phyloP scores from a whole-genome alignment of 2,888 invertebrate species.

The Tipula lateralis region DNA sequence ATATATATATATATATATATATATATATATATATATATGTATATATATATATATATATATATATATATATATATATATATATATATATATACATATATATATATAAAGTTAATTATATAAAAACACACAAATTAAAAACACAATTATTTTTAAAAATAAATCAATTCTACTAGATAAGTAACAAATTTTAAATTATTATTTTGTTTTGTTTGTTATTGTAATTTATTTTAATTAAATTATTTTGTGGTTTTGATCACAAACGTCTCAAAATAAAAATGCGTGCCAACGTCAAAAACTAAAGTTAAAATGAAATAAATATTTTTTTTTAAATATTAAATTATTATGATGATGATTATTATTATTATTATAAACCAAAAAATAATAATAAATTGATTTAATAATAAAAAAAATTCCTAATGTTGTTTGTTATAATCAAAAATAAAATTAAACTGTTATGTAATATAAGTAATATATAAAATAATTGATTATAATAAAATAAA shows the following conservation, averaged over 20 bases:
- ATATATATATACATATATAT: background rate
- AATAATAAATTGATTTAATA: background rate
- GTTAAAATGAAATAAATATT: background rate
- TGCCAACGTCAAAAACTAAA: background rate
- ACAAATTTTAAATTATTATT: background rate
- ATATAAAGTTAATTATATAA: background rate
- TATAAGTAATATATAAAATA: conserved; percentile 15
- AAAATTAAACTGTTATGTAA: conserved; percentile 29
- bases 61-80: conserved; percentile 24
- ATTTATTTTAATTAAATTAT: background rate
- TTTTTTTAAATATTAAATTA: background rate
- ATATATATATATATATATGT: background rate
- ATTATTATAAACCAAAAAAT: background rate
- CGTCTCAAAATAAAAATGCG: background rate
- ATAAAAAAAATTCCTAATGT: conserved; percentile 28
- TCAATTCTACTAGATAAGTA: background rate
- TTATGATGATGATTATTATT: background rate
- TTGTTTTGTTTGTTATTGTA: background rate
- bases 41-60: conserved; percentile 12
- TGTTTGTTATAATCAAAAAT: conserved; percentile 30
- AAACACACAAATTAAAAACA: background rate
- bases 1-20: conserved; percentile 5
- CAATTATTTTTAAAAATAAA: background rate
- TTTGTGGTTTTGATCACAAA: background rate
- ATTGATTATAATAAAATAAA: conserved; percentile 26